Conservation (phyloP, 2,888 invertebrate species). For the Acronicta leporina region DNA sequence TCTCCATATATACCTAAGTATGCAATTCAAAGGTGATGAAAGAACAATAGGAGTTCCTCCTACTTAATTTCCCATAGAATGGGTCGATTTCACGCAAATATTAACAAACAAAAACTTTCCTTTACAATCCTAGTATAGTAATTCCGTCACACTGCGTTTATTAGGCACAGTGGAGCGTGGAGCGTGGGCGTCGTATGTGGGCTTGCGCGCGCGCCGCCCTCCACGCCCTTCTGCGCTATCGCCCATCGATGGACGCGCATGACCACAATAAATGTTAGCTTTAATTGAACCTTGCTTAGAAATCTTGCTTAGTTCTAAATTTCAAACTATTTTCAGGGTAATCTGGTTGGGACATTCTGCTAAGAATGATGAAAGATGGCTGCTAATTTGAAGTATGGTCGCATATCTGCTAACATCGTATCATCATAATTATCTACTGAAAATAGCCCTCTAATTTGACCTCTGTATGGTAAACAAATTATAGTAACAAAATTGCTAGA, state of each 20-base stretch:
- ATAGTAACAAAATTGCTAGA: too few relatives aligned
- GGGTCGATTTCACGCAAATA: slow-evolving; percentile 32
- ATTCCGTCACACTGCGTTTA: slow-evolving; percentile 42
- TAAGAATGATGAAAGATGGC: too few relatives aligned
- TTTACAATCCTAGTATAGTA: slow-evolving; percentile 37
- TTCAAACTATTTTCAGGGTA: slow-evolving; percentile 3
- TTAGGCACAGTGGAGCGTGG: slow-evolving; percentile 41
- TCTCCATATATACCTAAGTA: neutral
- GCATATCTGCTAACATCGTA: too few relatives aligned
- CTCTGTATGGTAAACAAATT: too few relatives aligned
- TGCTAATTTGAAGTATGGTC: too few relatives aligned
- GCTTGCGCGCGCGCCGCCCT: slow-evolving; percentile 61
- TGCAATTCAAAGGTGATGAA: neutral
- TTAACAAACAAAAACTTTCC: slow-evolving; percentile 53
- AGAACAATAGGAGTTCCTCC: slow-evolving; percentile 15
- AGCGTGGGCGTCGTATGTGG: slow-evolving; percentile 62
- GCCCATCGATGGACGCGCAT: slow-evolving; percentile 58
- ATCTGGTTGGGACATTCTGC: neutral
- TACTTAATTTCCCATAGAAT: neutral
- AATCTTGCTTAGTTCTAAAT: slow-evolving; percentile 1
- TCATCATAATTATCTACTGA: too few relatives aligned
- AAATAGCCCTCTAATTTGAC: too few relatives aligned
- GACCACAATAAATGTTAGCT: slow-evolving; percentile 31
- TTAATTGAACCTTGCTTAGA: slow-evolving; percentile 35
- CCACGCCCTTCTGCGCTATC: slow-evolving; percentile 61